Evolutionary conservation across 2,113 vertebrate genomes (phyloP).

Genomic region (Megaceryle maxima): DNA sequence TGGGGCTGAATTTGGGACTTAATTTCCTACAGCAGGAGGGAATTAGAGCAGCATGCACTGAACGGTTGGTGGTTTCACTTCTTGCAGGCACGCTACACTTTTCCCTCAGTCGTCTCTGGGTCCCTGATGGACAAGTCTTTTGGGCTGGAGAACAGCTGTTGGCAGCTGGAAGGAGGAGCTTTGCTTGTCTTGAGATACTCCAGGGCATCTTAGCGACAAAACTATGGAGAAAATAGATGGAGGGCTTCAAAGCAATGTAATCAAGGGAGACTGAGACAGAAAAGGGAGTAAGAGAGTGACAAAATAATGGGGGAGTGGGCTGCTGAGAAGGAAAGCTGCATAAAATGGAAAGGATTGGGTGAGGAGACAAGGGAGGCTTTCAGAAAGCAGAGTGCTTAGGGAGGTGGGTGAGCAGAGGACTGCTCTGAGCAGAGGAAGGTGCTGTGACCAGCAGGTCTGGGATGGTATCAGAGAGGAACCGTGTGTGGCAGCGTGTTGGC

Average conservation of each 20-base stretch:
- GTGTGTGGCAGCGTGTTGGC: fast-evolving
- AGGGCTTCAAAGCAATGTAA: neutral
- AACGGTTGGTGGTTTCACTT: neutral
- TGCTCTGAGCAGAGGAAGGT: neutral
- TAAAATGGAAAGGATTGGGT: neutral
- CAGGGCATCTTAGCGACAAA: neutral
- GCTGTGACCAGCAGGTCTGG: neutral
- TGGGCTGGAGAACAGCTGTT: neutral
- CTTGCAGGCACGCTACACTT: neutral
- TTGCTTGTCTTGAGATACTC: neutral
- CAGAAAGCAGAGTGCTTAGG: neutral
- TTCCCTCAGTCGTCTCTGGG: neutral
- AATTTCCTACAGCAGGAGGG: neutral
- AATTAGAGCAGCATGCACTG: too few species aligned
- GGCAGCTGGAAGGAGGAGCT: neutral
- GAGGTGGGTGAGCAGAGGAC: neutral
- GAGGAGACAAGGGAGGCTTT: neutral
- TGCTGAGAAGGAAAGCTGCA: neutral
- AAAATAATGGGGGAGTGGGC: neutral
- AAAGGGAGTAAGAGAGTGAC: neutral
- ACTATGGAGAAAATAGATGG: neutral
- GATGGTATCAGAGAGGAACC: fast-evolving
- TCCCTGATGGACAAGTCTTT: neutral
- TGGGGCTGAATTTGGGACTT: neutral
- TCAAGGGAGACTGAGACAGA: neutral